Evolutionary conservation across 2,797 vertebrate species (phyloP).

Genomic region (Spinus pinus): DNA sequence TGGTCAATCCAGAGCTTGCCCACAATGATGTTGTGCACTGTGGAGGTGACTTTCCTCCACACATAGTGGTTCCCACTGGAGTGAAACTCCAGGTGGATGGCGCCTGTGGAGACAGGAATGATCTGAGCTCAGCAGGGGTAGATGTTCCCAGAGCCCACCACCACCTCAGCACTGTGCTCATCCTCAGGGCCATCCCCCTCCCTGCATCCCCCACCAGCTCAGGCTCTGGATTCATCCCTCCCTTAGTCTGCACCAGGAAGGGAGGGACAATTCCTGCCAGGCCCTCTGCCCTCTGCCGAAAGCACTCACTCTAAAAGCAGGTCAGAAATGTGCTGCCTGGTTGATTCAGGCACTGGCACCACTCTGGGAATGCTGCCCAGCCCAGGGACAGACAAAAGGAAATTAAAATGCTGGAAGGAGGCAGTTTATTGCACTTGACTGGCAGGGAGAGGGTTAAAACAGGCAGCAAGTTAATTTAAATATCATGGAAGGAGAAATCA

Average conservation of each 20-base stretch:
- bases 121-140: background rate
- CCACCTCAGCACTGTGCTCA: rapidly evolving
- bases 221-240: background rate
- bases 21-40: slow-evolving; percentile 98
- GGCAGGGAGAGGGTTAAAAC: background rate
- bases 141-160: background rate
- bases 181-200: background rate
- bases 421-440: background rate
- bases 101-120: slow-evolving; percentile 73
- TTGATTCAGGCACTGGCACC: background rate
- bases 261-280: background rate
- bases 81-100: slow-evolving; percentile 94
- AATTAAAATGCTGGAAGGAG: background rate
- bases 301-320: background rate
- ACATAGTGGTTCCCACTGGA: slow-evolving; percentile 94
- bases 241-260: rapidly evolving
- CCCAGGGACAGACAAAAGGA: background rate
- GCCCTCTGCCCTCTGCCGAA: background rate
- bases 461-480: background rate
- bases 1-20: slow-evolving; percentile 99
- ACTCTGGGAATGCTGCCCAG: background rate
- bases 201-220: background rate
- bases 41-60: slow-evolving; percentile 99
- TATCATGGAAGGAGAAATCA: background rate
- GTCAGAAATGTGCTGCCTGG: background rate